Percentiles rank a stretch among this genome's conserved stretches.
Evolutionary conservation across 2,888 invertebrate species (phyloP).

Genomic region (Pogonocherus hispidulus): DNA sequence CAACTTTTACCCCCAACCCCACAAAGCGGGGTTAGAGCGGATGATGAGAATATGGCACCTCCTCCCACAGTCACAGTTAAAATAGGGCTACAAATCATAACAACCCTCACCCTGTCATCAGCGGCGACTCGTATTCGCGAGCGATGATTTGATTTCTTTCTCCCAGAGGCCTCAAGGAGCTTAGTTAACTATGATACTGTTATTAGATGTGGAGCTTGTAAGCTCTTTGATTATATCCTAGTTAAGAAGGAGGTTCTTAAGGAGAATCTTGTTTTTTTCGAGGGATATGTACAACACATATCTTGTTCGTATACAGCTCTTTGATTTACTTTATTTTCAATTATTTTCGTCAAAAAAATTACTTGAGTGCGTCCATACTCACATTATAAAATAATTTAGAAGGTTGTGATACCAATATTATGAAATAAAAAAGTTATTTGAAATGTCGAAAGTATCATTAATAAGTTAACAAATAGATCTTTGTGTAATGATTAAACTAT

Average conservation of each 20-base stretch:
- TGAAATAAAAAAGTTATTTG: too few species aligned
- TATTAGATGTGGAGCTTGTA: slow-evolving; percentile 39
- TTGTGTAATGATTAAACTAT: too few species aligned
- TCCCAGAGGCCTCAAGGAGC: slow-evolving; percentile 42
- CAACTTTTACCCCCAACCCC: slow-evolving; percentile 54
- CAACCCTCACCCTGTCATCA: slow-evolving; percentile 60
- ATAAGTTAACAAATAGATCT: too few species aligned
- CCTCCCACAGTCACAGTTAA: slow-evolving; percentile 62
- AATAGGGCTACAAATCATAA: slow-evolving; percentile 64
- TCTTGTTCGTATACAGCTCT: too few species aligned
- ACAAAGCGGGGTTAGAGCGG: slow-evolving; percentile 53
- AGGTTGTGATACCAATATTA: too few species aligned
- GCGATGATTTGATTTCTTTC: slow-evolving; percentile 48
- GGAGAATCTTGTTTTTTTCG: slow-evolving; percentile 3
- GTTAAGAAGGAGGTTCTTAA: slow-evolving; percentile 41
- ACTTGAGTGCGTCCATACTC: too few species aligned
- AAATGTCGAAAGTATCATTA: too few species aligned
- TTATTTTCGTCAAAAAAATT: too few species aligned
- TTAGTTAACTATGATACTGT: slow-evolving; percentile 43
- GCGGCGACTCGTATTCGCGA: slow-evolving; percentile 54
- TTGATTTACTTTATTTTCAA: too few species aligned
- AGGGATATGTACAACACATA: neutral
- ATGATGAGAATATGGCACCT: slow-evolving; percentile 62
- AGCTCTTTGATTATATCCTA: slow-evolving; percentile 34
- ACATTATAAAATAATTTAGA: too few species aligned